phyloP scores from a whole-genome alignment of 2,888 invertebrate species.

The Eremobia ochroleuca region DNA sequence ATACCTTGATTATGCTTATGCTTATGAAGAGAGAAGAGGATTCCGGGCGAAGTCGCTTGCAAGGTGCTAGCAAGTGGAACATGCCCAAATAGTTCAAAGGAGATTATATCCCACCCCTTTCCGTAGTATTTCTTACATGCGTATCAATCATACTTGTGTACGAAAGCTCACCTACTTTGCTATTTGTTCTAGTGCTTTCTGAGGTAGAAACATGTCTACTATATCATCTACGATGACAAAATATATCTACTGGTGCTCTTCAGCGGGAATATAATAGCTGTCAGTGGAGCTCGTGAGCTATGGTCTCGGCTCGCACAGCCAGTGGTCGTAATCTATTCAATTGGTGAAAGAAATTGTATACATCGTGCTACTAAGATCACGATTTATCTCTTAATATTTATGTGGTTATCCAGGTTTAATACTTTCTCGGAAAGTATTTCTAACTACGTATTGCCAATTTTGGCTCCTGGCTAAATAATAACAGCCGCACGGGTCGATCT shows the following conservation, averaged over 20 bases:
- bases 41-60: too few species aligned
- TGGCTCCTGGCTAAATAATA: neutral
- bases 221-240: constrained; percentile 32
- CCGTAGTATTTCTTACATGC: neutral
- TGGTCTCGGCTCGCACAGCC: constrained; percentile 44
- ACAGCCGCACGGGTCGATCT: neutral
- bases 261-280: constrained; percentile 46
- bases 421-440: neutral
- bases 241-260: constrained; percentile 32
- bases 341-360: constrained; percentile 63
- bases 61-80: neutral
- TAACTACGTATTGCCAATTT: neutral
- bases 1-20: too few species aligned
- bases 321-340: constrained; percentile 69
- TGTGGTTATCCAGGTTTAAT: neutral
- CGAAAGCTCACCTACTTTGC: constrained; percentile 18
- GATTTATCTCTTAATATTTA: neutral
- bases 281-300: constrained; percentile 57
- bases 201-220: constrained; percentile 21
- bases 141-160: constrained; percentile 27
- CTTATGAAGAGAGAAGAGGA: too few species aligned
- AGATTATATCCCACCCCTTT: neutral
- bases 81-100: constrained; percentile 8
- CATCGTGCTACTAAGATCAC: constrained; percentile 51
- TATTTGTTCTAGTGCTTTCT: constrained; percentile 28